phyloP scores from a whole-genome alignment of 2,888 invertebrate species.

The Marasmarcha lunaedactyla region DNA sequence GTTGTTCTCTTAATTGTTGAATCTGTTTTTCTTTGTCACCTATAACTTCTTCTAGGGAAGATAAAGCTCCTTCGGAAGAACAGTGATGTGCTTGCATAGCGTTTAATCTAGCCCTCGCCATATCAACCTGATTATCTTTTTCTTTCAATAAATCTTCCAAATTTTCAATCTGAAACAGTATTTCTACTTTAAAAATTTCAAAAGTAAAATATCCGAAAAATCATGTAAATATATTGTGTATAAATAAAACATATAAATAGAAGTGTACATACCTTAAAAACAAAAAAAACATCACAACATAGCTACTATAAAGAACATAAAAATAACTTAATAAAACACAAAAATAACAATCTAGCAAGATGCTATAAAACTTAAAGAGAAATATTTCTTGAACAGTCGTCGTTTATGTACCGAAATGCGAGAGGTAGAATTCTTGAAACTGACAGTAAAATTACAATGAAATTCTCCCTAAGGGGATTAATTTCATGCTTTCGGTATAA shows the following conservation, averaged over 20 bases:
- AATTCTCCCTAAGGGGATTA: too few relatives aligned
- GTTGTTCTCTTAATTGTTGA: slow-evolving; percentile 91
- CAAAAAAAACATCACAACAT: slow-evolving; percentile 9
- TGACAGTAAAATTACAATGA: too few relatives aligned
- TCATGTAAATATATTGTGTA: too few relatives aligned
- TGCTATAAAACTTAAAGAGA: too few relatives aligned
- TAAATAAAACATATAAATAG: slow-evolving; percentile 14
- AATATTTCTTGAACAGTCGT: too few relatives aligned
- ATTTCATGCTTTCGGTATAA: too few relatives aligned
- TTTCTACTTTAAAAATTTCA: too few relatives aligned
- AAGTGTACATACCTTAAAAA: slow-evolving; percentile 18
- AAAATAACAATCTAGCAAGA: slow-evolving; percentile 11
- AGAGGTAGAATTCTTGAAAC: too few relatives aligned
- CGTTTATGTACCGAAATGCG: too few relatives aligned
- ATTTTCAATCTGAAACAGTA: slow-evolving; percentile 91
- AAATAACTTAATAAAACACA: slow-evolving; percentile 5
- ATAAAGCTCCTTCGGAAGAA: slow-evolving; percentile 92
- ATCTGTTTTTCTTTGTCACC: slow-evolving; percentile 98
- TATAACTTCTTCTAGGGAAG: slow-evolving; percentile 94
- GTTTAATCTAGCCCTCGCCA: slow-evolving; percentile 89
- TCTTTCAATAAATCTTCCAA: slow-evolving; percentile 96
- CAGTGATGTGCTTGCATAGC: slow-evolving; percentile 96
- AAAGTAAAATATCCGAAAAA: too few relatives aligned
- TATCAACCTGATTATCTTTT: slow-evolving; percentile 97
- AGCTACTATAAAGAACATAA: slow-evolving; percentile 6